A percentile compares a stretch with the other conserved stretches of the same genome.
These are phyloP conservation scores for Eulemur rufifrons DNA, from an alignment of 2,113 vertebrate genomes.

Conservation along the genomic window DNA sequence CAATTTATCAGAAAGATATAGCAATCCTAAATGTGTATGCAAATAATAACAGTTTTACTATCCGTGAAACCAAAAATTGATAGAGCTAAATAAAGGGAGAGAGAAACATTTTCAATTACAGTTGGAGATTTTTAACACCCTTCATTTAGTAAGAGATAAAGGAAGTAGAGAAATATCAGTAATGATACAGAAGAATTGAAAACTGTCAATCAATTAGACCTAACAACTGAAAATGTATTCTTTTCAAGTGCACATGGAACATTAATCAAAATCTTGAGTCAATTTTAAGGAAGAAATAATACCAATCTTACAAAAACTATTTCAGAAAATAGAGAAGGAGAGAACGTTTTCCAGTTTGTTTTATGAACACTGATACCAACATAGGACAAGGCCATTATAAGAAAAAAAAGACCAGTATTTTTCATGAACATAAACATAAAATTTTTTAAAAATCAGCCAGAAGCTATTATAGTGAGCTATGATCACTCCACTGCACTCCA, in stretches of 20 bases:
- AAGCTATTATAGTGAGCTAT: not conserved
- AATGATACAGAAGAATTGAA: not conserved
- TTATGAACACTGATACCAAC: not conserved
- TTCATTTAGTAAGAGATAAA: not conserved
- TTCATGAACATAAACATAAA: not conserved
- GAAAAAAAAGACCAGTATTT: not conserved
- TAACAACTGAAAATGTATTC: not conserved
- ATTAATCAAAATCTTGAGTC: not conserved
- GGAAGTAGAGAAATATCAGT: not conserved
- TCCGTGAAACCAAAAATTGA: not conserved
- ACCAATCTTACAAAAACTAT: not conserved
- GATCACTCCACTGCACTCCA: not conserved
- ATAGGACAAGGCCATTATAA: not conserved
- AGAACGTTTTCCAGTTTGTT: not conserved
- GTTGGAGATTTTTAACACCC: not conserved
- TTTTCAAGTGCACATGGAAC: not conserved
- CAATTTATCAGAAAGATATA: not conserved
- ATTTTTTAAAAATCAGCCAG: not conserved
- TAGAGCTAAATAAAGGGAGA: not conserved
- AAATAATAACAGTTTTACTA: not conserved
- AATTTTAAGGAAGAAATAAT: not conserved
- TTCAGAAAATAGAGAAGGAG: not conserved
- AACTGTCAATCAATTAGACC: not conserved
- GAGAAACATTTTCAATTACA: not conserved
- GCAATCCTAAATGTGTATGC: not conserved